phyloP scores from a whole-genome alignment of 2,797 vertebrate genomes.

The Callimico goeldii region DNA sequence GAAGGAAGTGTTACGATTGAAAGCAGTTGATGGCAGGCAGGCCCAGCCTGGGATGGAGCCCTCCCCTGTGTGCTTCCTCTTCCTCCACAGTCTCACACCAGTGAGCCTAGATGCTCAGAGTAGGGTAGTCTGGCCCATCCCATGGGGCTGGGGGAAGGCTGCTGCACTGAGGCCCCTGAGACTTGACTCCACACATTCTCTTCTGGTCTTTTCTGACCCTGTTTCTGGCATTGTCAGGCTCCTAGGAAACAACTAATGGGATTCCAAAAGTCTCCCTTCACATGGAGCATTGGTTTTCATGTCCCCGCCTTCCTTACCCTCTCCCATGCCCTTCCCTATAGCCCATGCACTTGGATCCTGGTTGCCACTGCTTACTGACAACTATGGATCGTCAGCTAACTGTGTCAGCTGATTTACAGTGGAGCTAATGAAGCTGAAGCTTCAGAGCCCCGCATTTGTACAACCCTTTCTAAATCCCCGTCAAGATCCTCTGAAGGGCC shows the following conservation, averaged over 20 bases:
- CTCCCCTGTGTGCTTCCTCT: not conserved
- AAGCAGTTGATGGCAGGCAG: not conserved
- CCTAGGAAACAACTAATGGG: not conserved
- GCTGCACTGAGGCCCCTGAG: not conserved
- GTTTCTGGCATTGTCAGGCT: not conserved
- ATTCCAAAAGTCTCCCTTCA: not conserved
- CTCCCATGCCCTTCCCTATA: not conserved
- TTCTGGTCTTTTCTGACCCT: slow-evolving; percentile 15
- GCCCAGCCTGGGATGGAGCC: not conserved
- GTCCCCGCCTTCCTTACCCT: not conserved
- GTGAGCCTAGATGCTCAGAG: not conserved
- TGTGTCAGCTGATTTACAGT: not conserved
- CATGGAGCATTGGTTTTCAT: not conserved
- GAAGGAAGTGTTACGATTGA: not conserved
- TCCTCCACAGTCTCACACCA: not conserved
- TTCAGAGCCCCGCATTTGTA: not conserved
- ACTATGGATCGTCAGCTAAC: not conserved
- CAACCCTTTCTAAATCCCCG: not conserved
- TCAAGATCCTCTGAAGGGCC: not conserved
- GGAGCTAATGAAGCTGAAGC: not conserved
- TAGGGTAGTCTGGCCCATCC: not conserved
- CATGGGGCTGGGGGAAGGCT: not conserved
- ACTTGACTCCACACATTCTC: not conserved
- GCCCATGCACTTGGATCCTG: not conserved
- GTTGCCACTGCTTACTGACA: not conserved